Conservation (phyloP, 1,140 invertebrate genomes). For the Palaemon carinicauda region DNA sequence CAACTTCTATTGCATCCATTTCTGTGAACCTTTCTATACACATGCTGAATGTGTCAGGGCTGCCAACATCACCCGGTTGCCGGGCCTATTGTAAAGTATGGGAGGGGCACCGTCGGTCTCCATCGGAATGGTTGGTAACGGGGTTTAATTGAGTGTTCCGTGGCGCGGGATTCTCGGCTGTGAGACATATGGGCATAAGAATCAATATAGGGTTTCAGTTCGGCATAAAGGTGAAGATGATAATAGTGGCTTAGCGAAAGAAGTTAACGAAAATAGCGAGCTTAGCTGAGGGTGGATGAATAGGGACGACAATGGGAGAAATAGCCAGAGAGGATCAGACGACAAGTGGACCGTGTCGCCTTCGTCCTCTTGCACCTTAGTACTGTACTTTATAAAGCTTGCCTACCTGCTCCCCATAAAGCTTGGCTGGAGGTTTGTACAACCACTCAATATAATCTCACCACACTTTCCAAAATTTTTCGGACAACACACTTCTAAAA, state of each 20-base stretch:
- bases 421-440: background rate
- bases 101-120: constrained; percentile 14
- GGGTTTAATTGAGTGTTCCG: constrained; percentile 27
- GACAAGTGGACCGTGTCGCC: constrained; percentile 14
- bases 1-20: background rate
- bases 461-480: too few relatives aligned
- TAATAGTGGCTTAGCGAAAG: constrained; percentile 24
- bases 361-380: background rate
- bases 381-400: background rate
- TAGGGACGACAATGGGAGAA: constrained; percentile 20
- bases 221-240: constrained; percentile 23
- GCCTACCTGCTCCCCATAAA: background rate
- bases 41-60: constrained; percentile 24
- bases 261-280: constrained; percentile 30
- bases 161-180: background rate
- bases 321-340: constrained; percentile 6
- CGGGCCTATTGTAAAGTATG: constrained; percentile 24
- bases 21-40: constrained; percentile 12
- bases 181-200: background rate
- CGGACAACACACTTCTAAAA: too few relatives aligned
- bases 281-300: background rate
- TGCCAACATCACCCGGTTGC: background rate
- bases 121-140: constrained; percentile 32
- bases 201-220: background rate
- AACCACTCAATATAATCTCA: too few relatives aligned